Evolutionary conservation across 2,797 vertebrate species (phyloP).

Genomic region (Acanthiza pusilla): DNA sequence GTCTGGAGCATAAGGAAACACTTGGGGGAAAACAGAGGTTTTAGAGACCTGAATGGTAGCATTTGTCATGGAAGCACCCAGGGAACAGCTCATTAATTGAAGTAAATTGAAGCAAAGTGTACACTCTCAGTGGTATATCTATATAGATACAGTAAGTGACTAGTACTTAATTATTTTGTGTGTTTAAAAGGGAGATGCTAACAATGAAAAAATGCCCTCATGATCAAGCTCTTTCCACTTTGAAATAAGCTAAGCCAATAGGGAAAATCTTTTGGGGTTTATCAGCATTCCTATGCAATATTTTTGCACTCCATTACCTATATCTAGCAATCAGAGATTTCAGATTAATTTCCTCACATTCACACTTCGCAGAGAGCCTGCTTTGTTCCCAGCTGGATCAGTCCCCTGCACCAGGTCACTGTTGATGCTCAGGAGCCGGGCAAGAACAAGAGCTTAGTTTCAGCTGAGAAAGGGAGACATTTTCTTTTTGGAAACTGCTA

Average conservation of each 20-base stretch:
- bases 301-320: neutral
- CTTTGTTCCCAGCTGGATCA: neutral
- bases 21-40: neutral
- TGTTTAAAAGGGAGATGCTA: neutral
- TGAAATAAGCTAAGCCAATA: neutral
- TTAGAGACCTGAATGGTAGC: neutral
- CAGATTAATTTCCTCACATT: neutral
- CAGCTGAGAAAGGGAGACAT: accelerated
- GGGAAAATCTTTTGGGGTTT: neutral
- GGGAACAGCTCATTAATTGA: neutral
- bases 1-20: neutral
- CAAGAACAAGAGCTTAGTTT: neutral
- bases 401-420: accelerated
- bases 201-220: neutral
- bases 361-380: neutral
- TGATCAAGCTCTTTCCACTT: neutral
- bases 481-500: neutral
- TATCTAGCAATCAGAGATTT: neutral
- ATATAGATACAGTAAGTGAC: neutral
- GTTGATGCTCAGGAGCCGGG: neutral
- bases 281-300: neutral
- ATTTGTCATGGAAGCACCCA: neutral
- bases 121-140: neutral
- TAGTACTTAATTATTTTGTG: neutral
- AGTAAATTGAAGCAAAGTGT: neutral